Evolutionary conservation across 2,797 vertebrate species (phyloP).

Genomic region (Esox masquinongy): DNA sequence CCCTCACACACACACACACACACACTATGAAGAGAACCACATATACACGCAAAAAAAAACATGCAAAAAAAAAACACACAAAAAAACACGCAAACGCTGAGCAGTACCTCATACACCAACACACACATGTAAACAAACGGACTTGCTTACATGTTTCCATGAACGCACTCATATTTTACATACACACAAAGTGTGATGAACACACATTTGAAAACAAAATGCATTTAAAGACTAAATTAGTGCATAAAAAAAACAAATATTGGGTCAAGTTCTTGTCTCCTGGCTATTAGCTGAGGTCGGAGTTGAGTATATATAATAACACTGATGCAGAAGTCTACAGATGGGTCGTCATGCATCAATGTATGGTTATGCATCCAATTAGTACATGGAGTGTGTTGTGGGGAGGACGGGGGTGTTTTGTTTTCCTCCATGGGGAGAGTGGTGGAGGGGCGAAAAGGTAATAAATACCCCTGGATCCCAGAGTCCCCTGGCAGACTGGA

Average conservation of each 20-base stretch:
- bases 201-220: constrained; percentile 15
- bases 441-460: constrained; percentile 52
- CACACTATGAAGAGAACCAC: too few relatives aligned
- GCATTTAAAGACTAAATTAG: constrained; percentile 25
- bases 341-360: constrained; percentile 61
- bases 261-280: constrained; percentile 5
- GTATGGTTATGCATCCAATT: constrained; percentile 69
- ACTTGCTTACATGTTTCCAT: too few relatives aligned
- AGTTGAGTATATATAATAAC: constrained; percentile 47
- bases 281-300: constrained; percentile 15
- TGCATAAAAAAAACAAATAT: constrained; percentile 40
- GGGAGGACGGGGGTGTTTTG: constrained; percentile 61
- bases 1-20: too few relatives aligned
- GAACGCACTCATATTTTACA: too few relatives aligned
- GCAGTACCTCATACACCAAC: too few relatives aligned
- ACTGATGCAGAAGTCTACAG: constrained; percentile 51
- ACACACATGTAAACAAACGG: too few relatives aligned
- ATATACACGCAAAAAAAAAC: too few relatives aligned
- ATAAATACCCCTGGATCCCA: constrained; percentile 78
- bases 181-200: too few relatives aligned
- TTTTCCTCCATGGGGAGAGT: constrained; percentile 63
- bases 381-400: constrained; percentile 50
- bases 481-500: constrained; percentile 79
- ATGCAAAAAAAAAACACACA: too few relatives aligned
- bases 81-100: too few relatives aligned